Conservation (phyloP, 37 sponge, comb jelly and placozoan genomes). For the Bolinopsis microptera region DNA sequence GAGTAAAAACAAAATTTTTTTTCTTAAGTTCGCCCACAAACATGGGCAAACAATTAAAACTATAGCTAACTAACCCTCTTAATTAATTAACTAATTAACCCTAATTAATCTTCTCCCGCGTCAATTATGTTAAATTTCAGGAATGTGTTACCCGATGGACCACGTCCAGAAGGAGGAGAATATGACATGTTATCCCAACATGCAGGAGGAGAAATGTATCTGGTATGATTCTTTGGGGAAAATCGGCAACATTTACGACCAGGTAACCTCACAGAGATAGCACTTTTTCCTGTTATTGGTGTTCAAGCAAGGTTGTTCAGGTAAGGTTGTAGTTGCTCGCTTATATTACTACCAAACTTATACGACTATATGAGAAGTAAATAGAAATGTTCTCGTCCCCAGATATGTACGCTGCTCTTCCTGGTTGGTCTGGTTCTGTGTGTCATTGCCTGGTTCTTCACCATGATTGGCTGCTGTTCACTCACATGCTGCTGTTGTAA, state of each 20-base stretch:
- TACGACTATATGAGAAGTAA: background rate
- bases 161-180: background rate
- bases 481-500: conserved; percentile 52
- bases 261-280: background rate
- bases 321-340: background rate
- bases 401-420: conserved; percentile 5
- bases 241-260: background rate
- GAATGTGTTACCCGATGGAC: conserved; percentile 47
- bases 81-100: no score
- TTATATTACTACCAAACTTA: background rate
- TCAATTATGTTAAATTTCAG: no score
- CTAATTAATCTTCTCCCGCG: background rate
- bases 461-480: conserved; percentile 26
- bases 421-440: conserved; percentile 42
- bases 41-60: no score
- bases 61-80: no score
- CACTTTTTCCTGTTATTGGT: background rate
- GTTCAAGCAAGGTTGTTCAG: background rate
- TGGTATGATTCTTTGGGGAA: conserved; percentile 5
- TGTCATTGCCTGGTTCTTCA: conserved; percentile 40
- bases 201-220: background rate
- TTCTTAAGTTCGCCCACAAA: no score
- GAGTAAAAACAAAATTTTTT: no score
- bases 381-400: background rate
- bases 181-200: conserved; percentile 24